These are phyloP conservation scores for Nymphicus hollandicus DNA, from an alignment of 2,113 vertebrate species.

Conservation along the genomic window DNA sequence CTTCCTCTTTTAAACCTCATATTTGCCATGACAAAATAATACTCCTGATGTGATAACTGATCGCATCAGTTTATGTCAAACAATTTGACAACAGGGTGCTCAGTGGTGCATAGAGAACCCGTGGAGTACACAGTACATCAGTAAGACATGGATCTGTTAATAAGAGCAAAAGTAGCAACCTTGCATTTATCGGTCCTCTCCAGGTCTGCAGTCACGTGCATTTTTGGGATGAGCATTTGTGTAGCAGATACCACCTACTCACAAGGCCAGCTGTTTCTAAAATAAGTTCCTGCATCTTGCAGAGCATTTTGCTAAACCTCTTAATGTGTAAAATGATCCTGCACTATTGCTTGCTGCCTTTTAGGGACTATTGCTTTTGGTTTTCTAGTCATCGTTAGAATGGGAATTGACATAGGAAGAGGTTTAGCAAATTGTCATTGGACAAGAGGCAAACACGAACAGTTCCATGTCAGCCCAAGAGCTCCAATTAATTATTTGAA, in stretches of 20 bases:
- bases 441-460: background rate
- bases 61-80: background rate
- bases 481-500: background rate
- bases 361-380: background rate
- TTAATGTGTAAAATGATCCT: background rate
- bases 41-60: background rate
- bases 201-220: background rate
- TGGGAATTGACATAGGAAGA: background rate
- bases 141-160: background rate
- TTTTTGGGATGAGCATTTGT: background rate
- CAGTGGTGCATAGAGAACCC: background rate
- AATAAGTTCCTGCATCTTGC: background rate
- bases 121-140: background rate
- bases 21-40: background rate
- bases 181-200: background rate
- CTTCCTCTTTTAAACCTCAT: conserved; percentile 6
- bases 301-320: background rate
- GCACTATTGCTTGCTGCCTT: background rate
- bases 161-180: background rate
- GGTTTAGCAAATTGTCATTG: background rate
- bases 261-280: background rate
- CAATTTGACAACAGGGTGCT: background rate
- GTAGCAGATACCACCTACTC: background rate
- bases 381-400: background rate
- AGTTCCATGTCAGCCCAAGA: background rate